Evolutionary conservation across 2,113 vertebrate genomes (phyloP).

Genomic region (Oenanthe oenanthe): DNA sequence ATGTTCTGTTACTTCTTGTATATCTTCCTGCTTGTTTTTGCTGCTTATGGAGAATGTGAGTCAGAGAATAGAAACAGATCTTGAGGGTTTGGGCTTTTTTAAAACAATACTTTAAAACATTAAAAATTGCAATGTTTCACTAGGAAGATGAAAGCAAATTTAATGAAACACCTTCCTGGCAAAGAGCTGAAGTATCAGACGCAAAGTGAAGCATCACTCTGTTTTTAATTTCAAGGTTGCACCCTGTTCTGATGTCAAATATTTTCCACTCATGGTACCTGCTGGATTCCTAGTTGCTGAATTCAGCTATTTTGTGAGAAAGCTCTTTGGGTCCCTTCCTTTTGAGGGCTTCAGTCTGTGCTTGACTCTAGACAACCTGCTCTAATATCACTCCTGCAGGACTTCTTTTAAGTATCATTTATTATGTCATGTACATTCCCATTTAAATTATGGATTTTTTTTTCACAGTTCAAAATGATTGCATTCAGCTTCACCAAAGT

Average conservation of each 20-base stretch:
- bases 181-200: not conserved
- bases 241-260: not conserved
- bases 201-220: not conserved
- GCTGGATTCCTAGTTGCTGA: not conserved
- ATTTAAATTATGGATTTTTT: not conserved
- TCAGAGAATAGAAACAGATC: not conserved
- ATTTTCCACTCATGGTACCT: not conserved
- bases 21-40: not conserved
- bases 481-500: not conserved
- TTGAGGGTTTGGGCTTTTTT: not conserved
- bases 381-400: not conserved
- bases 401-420: not conserved
- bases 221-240: not conserved
- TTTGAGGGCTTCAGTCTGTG: not conserved
- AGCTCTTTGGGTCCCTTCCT: not conserved
- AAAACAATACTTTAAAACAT: not conserved
- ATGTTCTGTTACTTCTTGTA: not conserved
- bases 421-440: not conserved
- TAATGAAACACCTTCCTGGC: not conserved
- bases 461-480: not conserved
- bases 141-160: not conserved
- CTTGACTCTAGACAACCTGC: not conserved
- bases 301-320: not conserved
- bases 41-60: not conserved
- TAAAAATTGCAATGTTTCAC: not conserved